phyloP scores from a whole-genome alignment of 2,113 vertebrate genomes.

The Psammodynastes pulverulentus region DNA sequence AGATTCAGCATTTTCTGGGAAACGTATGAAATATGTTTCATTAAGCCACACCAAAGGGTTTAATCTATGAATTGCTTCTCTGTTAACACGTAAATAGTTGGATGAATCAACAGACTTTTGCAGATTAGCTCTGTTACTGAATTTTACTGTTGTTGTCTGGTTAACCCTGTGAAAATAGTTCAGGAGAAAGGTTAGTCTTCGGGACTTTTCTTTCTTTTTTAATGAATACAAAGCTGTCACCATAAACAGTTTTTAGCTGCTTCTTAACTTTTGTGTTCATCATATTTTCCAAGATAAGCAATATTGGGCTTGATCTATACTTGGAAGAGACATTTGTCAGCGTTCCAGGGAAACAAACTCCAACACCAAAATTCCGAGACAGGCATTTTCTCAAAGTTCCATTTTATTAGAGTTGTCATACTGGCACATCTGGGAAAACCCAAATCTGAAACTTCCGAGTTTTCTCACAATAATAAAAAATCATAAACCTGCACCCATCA shows the following conservation, averaged over 20 bases:
- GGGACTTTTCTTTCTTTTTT: conserved; percentile 3
- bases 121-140: neutral
- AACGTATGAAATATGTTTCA: neutral
- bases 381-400: no score
- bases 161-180: neutral
- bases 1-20: neutral
- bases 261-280: neutral
- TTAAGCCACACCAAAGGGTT: neutral
- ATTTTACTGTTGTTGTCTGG: neutral
- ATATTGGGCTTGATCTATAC: neutral
- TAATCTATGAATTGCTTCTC: neutral
- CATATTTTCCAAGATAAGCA: conserved; percentile 31
- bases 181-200: conserved; percentile 29
- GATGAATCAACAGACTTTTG: neutral
- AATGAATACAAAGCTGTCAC: neutral
- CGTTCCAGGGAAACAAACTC: no score
- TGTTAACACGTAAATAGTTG: neutral
- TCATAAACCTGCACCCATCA: no score
- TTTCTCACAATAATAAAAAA: no score
- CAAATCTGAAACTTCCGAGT: no score
- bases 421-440: no score
- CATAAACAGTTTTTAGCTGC: conserved; percentile 11
- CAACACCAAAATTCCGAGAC: no score
- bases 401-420: no score
- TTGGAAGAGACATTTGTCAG: conserved; percentile 34